These are phyloP conservation scores for Iphiclides podalirius DNA, from an alignment of 2,888 invertebrate species.

Conservation along the genomic window DNA sequence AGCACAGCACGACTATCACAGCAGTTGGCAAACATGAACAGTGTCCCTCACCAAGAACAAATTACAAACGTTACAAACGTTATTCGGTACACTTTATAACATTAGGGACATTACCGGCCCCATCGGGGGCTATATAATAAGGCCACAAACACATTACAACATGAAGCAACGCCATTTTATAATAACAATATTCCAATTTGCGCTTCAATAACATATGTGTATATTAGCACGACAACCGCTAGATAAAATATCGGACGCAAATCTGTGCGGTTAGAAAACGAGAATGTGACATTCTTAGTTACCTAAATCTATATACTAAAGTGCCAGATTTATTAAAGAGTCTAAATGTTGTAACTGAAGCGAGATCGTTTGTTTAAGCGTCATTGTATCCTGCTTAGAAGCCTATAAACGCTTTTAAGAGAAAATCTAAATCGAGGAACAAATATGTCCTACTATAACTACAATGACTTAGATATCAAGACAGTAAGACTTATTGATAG, in stretches of 20 bases:
- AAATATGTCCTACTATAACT: conserved; percentile 45
- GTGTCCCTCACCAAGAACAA: conserved; percentile 41
- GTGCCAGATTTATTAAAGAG: conserved; percentile 48
- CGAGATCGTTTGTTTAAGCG: conserved; percentile 69
- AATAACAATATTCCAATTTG: conserved; percentile 49
- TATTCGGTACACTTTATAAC: conserved; percentile 32
- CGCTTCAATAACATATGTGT: conserved; percentile 43
- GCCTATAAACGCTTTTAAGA: conserved; percentile 49
- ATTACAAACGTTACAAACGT: conserved; percentile 22
- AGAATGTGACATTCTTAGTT: conserved; percentile 30
- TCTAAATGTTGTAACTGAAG: conserved; percentile 54
- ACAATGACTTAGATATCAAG: conserved; percentile 73
- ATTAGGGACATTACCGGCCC: conserved; percentile 51
- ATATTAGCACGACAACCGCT: conserved; percentile 9
- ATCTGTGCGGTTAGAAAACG: conserved; percentile 39
- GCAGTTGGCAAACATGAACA: conserved; percentile 56
- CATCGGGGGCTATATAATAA: conserved; percentile 68
- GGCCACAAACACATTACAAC: conserved; percentile 75
- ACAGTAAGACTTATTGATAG: conserved; percentile 58
- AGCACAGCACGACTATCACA: conserved; percentile 78
- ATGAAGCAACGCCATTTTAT: conserved; percentile 59
- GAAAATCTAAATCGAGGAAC: conserved; percentile 50
- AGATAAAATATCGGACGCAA: conserved; percentile 56
- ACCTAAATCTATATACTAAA: conserved; percentile 41
- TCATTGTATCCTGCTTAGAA: conserved; percentile 44